These are phyloP conservation scores for Apamea monoglypha DNA, from an alignment of 2,888 invertebrate species.

Conservation along the genomic window DNA sequence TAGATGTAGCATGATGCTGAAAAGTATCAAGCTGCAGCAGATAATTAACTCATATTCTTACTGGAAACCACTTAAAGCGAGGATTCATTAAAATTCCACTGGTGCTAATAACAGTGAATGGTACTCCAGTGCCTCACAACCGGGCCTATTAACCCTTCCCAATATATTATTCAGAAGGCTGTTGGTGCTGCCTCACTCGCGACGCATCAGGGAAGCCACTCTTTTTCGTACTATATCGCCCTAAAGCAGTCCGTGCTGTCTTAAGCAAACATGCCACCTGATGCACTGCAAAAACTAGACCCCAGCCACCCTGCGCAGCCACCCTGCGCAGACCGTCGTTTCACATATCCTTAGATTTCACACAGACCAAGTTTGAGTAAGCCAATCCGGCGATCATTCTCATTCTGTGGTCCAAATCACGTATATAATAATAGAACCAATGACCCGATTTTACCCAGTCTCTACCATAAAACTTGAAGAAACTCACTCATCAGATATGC, in stretches of 20 bases:
- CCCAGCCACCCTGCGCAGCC: neutral
- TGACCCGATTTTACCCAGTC: neutral
- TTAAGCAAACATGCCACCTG: no score
- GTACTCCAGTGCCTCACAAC: no score
- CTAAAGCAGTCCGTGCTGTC: no score
- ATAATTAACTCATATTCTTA: neutral
- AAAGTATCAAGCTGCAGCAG: neutral
- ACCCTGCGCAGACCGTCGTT: neutral
- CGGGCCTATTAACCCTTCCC: no score
- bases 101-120: no score
- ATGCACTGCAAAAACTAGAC: no score
- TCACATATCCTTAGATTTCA: neutral
- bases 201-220: no score
- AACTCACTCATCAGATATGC: slow-evolving; percentile 71
- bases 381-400: neutral
- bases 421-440: neutral
- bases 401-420: neutral
- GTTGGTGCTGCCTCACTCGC: no score
- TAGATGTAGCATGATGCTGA: no score
- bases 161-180: no score
- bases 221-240: no score
- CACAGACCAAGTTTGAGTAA: neutral
- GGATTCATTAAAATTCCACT: neutral
- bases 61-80: neutral
- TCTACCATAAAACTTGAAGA: neutral